Evolutionary conservation across 1,140 invertebrate species (phyloP).

Genomic region (Temnothorax nylanderi): DNA sequence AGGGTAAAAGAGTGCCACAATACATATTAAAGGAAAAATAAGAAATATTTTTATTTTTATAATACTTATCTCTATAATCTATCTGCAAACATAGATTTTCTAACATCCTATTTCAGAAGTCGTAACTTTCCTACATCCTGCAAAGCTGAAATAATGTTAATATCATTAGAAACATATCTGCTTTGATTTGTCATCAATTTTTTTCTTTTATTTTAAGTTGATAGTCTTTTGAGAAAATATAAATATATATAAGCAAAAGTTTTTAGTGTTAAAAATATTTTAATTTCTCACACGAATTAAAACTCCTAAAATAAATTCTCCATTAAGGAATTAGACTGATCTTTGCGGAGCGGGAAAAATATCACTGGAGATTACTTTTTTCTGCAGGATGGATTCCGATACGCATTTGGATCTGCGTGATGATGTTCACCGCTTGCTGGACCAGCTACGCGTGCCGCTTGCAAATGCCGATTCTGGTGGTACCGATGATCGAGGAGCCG

Average conservation of each 20-base stretch:
- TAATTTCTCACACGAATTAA: not conserved
- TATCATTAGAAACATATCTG: not conserved
- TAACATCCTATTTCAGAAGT: not conserved
- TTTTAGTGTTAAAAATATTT: not conserved
- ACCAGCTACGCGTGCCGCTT: constrained; percentile 90
- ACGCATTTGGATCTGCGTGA: constrained; percentile 87
- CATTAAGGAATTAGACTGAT: not conserved
- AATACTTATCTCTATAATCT: not conserved
- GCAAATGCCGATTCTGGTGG: constrained; percentile 90
- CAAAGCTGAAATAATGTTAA: not conserved
- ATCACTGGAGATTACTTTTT: not conserved
- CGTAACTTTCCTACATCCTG: not conserved
- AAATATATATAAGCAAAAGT: not conserved
- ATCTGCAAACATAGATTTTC: not conserved
- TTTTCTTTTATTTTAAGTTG: not conserved
- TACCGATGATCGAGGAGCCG: constrained; percentile 87
- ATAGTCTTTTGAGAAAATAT: not conserved
- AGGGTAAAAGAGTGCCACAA: not conserved
- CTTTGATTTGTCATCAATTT: not conserved
- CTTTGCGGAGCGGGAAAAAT: not conserved
- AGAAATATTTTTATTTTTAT: not conserved
- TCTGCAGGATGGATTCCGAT: constrained; percentile 76
- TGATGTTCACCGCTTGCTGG: constrained; percentile 90
- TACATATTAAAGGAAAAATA: not conserved
- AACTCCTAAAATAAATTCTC: not conserved